Conservation (phyloP, 1,140 invertebrate genomes). For the Psilanteris sp. region DNA sequence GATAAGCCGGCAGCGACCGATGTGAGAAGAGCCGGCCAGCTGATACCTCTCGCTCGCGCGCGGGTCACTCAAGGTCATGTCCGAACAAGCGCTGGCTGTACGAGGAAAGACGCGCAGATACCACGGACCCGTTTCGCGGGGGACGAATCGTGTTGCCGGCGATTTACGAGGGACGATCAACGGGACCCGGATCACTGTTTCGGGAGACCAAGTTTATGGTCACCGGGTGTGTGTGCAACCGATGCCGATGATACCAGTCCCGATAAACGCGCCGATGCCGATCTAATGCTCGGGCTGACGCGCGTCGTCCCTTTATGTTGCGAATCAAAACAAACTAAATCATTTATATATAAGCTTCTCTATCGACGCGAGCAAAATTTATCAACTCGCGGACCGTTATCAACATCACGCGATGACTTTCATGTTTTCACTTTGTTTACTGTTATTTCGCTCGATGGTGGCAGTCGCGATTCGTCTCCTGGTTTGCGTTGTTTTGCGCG, state of each 20-base stretch:
- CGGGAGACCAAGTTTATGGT: constrained; percentile 19
- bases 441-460: too few species aligned
- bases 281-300: too few species aligned
- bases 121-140: constrained; percentile 45
- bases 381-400: too few species aligned
- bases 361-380: too few species aligned
- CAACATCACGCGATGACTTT: too few species aligned
- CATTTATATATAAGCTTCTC: too few species aligned
- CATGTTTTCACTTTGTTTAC: too few species aligned
- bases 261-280: too few species aligned
- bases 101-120: constrained; percentile 36
- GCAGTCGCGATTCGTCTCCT: too few species aligned
- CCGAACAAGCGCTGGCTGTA: constrained; percentile 56
- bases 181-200: constrained; percentile 38
- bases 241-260: neutral
- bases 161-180: constrained; percentile 50
- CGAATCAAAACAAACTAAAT: too few species aligned
- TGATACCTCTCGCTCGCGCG: constrained; percentile 36
- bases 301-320: too few species aligned
- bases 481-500: too few species aligned
- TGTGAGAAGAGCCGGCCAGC: constrained; percentile 21
- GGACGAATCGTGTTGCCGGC: constrained; percentile 32
- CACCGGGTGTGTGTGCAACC: neutral
- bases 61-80: constrained; percentile 68
- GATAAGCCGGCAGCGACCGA: constrained; percentile 48